phyloP scores from a whole-genome alignment of 2,888 invertebrate genomes.

The Conomelus anceps region DNA sequence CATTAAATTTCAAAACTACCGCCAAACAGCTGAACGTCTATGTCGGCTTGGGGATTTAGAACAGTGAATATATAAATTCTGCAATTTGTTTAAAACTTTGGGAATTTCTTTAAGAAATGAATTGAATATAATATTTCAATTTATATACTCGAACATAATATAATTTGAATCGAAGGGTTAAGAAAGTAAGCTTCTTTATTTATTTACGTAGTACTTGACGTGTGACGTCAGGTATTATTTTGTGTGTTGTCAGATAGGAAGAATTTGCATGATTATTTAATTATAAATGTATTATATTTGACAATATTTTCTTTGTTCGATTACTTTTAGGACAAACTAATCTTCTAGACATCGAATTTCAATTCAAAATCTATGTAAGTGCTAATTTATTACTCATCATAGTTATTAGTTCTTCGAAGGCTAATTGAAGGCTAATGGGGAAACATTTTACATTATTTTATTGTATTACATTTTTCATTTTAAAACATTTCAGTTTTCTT shows the following conservation, averaged over 20 bases:
- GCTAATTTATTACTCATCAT: neutral
- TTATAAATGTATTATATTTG: slow-evolving; percentile 9
- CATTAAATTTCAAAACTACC: too few relatives aligned
- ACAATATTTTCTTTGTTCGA: neutral
- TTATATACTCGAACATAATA: neutral
- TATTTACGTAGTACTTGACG: slow-evolving; percentile 5
- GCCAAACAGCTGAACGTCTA: too few relatives aligned
- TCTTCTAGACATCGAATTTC: neutral
- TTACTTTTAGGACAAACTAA: neutral
- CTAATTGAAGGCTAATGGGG: neutral
- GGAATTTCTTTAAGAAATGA: too few relatives aligned
- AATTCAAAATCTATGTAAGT: neutral
- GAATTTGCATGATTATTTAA: neutral
- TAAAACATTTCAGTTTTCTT: neutral
- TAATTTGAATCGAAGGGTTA: too few relatives aligned
- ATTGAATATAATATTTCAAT: too few relatives aligned
- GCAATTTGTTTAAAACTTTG: too few relatives aligned
- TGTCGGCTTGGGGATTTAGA: too few relatives aligned
- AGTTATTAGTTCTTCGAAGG: neutral
- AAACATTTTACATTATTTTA: neutral
- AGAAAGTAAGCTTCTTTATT: neutral
- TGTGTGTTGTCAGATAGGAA: slow-evolving; percentile 8
- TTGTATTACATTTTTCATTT: neutral
- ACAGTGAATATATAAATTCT: too few relatives aligned
- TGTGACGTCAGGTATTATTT: slow-evolving; percentile 1